phyloP scores from a whole-genome alignment of 92 coral and sea anemone genomes.

The Porites evermanni region DNA sequence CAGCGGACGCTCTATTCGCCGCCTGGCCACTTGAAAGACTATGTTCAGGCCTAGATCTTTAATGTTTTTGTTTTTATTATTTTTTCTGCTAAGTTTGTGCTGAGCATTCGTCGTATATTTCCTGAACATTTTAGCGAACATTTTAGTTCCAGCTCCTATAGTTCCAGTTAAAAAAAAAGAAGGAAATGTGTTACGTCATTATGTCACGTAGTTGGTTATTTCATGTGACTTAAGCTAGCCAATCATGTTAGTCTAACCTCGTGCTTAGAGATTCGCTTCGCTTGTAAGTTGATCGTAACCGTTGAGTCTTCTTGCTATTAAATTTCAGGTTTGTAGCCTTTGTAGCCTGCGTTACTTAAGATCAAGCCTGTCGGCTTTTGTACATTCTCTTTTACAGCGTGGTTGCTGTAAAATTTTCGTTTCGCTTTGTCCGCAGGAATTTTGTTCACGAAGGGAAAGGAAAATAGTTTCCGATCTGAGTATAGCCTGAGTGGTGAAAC shows the following conservation, averaged over 20 bases:
- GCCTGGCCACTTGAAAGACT: conserved; percentile 21
- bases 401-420: too few species aligned
- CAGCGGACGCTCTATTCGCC: neutral
- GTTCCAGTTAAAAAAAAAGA: neutral
- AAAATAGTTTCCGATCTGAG: too few species aligned
- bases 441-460: too few species aligned
- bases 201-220: neutral
- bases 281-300: neutral
- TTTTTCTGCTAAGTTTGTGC: neutral
- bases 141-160: neutral
- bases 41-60: conserved; percentile 1
- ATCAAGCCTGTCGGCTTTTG: too few species aligned
- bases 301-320: too few species aligned
- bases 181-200: conserved; percentile 28
- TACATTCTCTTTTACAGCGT: too few species aligned
- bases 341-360: too few species aligned
- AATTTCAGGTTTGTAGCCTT: too few species aligned
- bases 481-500: too few species aligned
- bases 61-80: neutral
- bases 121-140: too few species aligned
- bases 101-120: neutral
- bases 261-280: neutral
- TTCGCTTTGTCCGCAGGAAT: too few species aligned
- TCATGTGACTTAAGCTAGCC: neutral
- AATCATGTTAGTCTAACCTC: neutral